Conservation (phyloP, 2,888 invertebrate species). For the Taenaris catops region DNA sequence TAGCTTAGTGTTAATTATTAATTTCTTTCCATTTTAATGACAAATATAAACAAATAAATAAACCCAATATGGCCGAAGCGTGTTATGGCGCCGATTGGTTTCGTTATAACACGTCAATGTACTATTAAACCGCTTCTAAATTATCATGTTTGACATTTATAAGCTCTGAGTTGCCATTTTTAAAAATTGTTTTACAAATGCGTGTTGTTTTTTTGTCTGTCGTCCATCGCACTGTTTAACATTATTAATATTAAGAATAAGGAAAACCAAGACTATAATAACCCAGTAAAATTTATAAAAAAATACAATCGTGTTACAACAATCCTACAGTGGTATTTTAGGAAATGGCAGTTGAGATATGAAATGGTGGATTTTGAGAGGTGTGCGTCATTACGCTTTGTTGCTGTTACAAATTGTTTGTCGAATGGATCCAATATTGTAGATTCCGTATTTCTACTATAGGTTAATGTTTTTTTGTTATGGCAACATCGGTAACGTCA, state of each 20-base stretch:
- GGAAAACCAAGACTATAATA: neutral
- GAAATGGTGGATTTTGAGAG: neutral
- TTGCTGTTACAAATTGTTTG: conserved; percentile 3
- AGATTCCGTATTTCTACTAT: too few relatives aligned
- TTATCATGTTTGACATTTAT: neutral
- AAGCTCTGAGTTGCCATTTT: conserved; percentile 8
- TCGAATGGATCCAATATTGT: too few relatives aligned
- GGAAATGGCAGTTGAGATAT: conserved; percentile 5
- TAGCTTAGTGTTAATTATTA: conserved; percentile 59
- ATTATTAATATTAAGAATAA: too few relatives aligned
- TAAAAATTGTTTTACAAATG: neutral
- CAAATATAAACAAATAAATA: conserved; percentile 29
- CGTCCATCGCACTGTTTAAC: too few relatives aligned
- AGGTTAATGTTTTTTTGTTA: conserved; percentile 12
- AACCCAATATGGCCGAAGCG: neutral
- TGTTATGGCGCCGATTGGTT: conserved; percentile 18
- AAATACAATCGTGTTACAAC: neutral
- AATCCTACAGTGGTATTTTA: too few relatives aligned
- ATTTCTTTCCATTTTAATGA: conserved; percentile 40
- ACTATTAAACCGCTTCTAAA: neutral
- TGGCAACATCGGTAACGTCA: conserved; percentile 16
- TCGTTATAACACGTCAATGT: conserved; percentile 16
- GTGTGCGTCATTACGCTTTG: conserved; percentile 1
- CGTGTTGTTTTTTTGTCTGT: too few relatives aligned
- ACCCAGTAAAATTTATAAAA: neutral